phyloP scores from a whole-genome alignment of 2,113 vertebrate genomes.

The Ploceus nigricollis region DNA sequence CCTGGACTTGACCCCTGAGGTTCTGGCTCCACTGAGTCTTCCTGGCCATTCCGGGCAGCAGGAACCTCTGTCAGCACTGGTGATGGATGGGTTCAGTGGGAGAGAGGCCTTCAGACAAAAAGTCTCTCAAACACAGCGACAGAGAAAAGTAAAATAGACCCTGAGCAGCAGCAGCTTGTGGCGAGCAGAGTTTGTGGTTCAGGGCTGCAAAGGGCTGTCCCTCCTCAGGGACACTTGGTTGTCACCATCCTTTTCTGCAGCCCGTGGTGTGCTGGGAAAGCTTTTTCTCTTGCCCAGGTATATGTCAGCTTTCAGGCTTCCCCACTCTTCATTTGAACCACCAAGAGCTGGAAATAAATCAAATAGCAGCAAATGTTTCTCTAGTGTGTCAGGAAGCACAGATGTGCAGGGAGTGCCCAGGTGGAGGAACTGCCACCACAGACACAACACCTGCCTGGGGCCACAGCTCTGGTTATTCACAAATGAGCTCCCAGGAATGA shows the following conservation, averaged over 20 bases:
- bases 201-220: neutral
- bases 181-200: neutral
- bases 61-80: conserved; percentile 58
- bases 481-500: neutral
- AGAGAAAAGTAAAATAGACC: conserved; percentile 18
- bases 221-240: neutral
- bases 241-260: neutral
- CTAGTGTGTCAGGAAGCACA: neutral
- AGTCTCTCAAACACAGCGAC: neutral
- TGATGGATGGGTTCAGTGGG: conserved; percentile 65
- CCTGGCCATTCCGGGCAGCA: conserved; percentile 50
- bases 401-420: neutral
- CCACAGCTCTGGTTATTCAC: neutral
- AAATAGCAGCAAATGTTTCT: neutral
- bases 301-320: neutral
- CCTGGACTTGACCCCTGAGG: conserved; percentile 86
- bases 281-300: neutral
- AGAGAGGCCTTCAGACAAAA: conserved; percentile 37
- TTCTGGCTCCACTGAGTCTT: conserved; percentile 82
- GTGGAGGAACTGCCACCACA: neutral
- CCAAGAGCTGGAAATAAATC: neutral
- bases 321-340: neutral
- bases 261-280: neutral
- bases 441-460: neutral
- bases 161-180: neutral